phyloP scores from a whole-genome alignment of 1,140 invertebrate genomes.

The Subanguina moxae region DNA sequence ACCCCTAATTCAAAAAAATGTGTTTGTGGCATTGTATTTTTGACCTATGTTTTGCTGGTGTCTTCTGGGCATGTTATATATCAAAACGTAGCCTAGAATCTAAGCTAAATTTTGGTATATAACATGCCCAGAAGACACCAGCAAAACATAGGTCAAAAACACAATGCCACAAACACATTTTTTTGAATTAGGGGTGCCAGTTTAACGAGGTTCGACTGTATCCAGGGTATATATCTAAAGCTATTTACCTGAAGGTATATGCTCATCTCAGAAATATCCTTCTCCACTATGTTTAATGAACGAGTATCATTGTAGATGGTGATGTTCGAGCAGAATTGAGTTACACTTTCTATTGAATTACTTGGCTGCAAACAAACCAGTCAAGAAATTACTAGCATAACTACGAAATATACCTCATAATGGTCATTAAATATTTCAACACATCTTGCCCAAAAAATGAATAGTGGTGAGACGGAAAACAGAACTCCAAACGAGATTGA shows the following conservation, averaged over 20 bases:
- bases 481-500: constrained; percentile 24
- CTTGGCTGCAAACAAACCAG: constrained; percentile 5
- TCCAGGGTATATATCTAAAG: neutral
- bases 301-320: constrained; percentile 16
- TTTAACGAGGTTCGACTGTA: no score
- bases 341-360: constrained; percentile 13
- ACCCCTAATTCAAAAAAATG: no score
- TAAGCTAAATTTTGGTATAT: no score
- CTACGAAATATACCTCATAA: constrained; percentile 2
- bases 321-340: constrained; percentile 26
- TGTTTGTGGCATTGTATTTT: no score
- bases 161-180: no score
- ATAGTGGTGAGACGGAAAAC: constrained; percentile 22
- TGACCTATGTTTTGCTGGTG: no score
- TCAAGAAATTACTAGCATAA: neutral
- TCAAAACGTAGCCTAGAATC: no score
- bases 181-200: no score
- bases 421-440: constrained; percentile 28
- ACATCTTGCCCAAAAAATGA: constrained; percentile 33
- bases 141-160: no score
- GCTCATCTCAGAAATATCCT: constrained; percentile 24
- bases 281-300: constrained; percentile 21
- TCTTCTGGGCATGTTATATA: no score
- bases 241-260: constrained; percentile 29
- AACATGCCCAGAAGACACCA: no score